Conservation (phyloP, 2,888 invertebrate genomes). For the Auanema sp. region DNA sequence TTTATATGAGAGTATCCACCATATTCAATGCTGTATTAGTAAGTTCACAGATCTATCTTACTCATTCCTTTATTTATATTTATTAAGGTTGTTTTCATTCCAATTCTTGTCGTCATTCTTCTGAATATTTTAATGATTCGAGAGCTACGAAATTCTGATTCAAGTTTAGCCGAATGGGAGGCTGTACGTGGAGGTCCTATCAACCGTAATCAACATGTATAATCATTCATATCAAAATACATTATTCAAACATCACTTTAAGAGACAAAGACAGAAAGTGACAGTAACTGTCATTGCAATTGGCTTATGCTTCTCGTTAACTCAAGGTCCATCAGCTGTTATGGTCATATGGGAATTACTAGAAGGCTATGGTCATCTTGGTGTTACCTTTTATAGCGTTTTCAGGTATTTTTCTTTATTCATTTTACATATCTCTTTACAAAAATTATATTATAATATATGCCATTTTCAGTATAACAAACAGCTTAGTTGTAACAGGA, state of each 20-base stretch:
- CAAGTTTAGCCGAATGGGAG: slow-evolving; percentile 19
- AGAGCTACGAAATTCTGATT: slow-evolving; percentile 33
- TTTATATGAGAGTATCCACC: slow-evolving; percentile 42
- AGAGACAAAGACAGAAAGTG: slow-evolving; percentile 44
- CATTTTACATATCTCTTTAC: slow-evolving; percentile 1
- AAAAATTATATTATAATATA: slow-evolving; percentile 12
- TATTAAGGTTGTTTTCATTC: slow-evolving; percentile 54
- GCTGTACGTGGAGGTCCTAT: slow-evolving; percentile 30
- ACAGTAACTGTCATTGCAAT: slow-evolving; percentile 60
- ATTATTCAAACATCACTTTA: slow-evolving; percentile 4
- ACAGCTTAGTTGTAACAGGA: slow-evolving; percentile 58
- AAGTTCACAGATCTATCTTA: background rate
- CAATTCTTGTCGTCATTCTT: slow-evolving; percentile 54
- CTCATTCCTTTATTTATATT: background rate
- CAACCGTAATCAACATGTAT: slow-evolving; percentile 32
- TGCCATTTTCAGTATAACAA: slow-evolving; percentile 51
- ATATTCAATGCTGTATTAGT: slow-evolving; percentile 45
- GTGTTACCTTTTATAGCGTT: slow-evolving; percentile 34
- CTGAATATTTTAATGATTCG: slow-evolving; percentile 56
- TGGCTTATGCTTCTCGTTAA: slow-evolving; percentile 58
- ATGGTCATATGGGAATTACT: slow-evolving; percentile 57
- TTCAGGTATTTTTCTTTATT: slow-evolving; percentile 25
- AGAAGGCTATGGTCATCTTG: slow-evolving; percentile 36
- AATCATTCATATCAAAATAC: background rate
- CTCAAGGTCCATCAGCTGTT: slow-evolving; percentile 62